Conservation (phyloP, 2,797 vertebrate species). For the Corythornis leucogaster region DNA sequence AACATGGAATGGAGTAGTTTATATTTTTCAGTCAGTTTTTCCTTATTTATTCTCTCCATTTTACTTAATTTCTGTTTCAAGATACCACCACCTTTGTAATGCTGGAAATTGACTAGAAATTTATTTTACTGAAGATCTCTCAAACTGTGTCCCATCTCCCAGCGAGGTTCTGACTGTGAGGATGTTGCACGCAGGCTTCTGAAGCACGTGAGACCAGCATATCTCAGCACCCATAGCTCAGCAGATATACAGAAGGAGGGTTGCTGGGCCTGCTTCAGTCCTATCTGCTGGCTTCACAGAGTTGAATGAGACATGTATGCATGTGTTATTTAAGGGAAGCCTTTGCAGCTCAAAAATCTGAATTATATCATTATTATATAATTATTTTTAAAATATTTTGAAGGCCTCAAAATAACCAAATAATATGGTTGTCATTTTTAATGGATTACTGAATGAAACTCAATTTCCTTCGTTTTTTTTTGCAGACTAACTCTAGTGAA, state of each 20-base stretch:
- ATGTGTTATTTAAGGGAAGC: neutral
- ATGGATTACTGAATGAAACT: neutral
- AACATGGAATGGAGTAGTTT: slow-evolving; percentile 70
- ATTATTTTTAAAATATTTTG: neutral
- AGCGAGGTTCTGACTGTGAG: neutral
- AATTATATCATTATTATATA: neutral
- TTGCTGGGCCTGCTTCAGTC: neutral
- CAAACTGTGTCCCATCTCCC: neutral
- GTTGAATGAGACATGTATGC: neutral
- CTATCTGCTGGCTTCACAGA: neutral
- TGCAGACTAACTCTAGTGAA: neutral
- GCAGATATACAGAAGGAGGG: fast-evolving
- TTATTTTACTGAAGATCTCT: neutral
- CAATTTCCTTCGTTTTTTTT: neutral
- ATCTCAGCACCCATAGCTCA: neutral
- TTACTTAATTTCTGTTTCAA: slow-evolving; percentile 30
- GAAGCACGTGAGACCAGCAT: fast-evolving
- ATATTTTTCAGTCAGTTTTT: slow-evolving; percentile 50
- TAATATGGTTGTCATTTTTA: neutral
- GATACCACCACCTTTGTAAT: neutral
- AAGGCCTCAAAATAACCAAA: neutral
- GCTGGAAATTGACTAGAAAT: slow-evolving; percentile 12
- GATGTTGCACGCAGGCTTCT: fast-evolving
- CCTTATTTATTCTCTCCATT: slow-evolving; percentile 43
- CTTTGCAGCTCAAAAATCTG: neutral